These are phyloP conservation scores for Coboldia fuscipes DNA, from an alignment of 1,140 invertebrate genomes.

Conservation along the genomic window DNA sequence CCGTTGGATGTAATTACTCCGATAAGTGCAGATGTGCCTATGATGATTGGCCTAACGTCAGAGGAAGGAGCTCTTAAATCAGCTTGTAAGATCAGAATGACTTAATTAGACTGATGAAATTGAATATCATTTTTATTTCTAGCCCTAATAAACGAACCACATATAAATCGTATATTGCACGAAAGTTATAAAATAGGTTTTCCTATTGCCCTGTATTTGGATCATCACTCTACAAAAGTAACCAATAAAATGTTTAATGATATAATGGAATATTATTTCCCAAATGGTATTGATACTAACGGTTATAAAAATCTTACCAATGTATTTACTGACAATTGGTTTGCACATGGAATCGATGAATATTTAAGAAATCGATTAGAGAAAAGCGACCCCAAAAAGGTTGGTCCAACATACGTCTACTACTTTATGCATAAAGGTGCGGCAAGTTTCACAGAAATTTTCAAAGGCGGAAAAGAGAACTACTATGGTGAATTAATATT, in stretches of 20 bases:
- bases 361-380: conserved; percentile 28
- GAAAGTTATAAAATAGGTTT: conserved; percentile 29
- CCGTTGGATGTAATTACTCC: conserved; percentile 26
- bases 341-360: conserved; percentile 31
- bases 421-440: conserved; percentile 37
- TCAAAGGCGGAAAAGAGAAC: conserved; percentile 29
- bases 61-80: conserved; percentile 42
- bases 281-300: conserved; percentile 22
- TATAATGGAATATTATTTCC: conserved; percentile 37
- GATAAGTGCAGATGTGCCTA: conserved; percentile 29
- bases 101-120: not conserved
- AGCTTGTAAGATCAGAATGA: conserved; percentile 24
- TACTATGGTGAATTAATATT: conserved; percentile 28
- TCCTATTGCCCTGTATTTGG: conserved; percentile 34
- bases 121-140: not conserved
- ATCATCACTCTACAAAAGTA: conserved; percentile 26
- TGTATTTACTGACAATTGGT: conserved; percentile 46
- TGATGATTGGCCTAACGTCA: conserved; percentile 41
- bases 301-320: conserved; percentile 25
- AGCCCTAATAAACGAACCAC: conserved; percentile 15
- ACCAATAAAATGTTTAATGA: conserved; percentile 24
- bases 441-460: conserved; percentile 44
- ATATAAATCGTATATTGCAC: conserved; percentile 28
- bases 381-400: conserved; percentile 16
- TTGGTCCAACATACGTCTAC: conserved; percentile 36